Evolutionary conservation across 2,888 invertebrate genomes (phyloP), one percentile per base, ranked within the genome.

Genomic region (Acrocera orbiculus): DNA sequence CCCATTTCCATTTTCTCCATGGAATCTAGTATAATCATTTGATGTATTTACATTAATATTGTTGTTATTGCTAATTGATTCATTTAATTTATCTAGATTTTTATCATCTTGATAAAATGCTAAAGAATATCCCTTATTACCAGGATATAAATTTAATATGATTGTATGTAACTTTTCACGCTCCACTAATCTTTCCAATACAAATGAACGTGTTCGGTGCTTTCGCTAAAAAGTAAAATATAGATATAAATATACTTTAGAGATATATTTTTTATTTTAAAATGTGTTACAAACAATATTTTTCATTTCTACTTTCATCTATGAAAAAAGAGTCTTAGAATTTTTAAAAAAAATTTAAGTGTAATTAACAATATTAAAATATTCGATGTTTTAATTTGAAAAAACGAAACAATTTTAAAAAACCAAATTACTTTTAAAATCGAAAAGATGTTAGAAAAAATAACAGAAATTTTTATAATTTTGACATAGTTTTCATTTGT

Each of bases 61-160:
- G 23, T 28, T 35, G 26, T 32, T 30, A 7, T 44, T 39, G 16
- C 41, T 35, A 30, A 24, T 36, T 53, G 53, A 51, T 63, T 64
- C 23, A 62, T 60, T 40, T 62, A 61, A 44, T 61, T 54, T 39
- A 63, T 52, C 43, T 55, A 53, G 47, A 58, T 67, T 41, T 52
- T 64, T 54, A 40, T 51, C 52, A 38, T 58, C 52, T 32, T 57
- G 54, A 40, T 11, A 23, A 36, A 54, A 53, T 26, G 58, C 54
- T 47, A 64, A 50, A 36, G 86, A 82, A 64, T 86, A 90, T 47
- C 90, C 90, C 62, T 89, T 86, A 64, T 86, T 85, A 36, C 81
- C 85, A 39, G 87, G 82, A 64, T 89, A 86, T 48, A 92, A 67
- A 64, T 87, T 92, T 48, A 92, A 69, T 51, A 90, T 79, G 53